Conservation (phyloP, 2,797 vertebrate species). For the Pipistrellus pipistrellus region DNA sequence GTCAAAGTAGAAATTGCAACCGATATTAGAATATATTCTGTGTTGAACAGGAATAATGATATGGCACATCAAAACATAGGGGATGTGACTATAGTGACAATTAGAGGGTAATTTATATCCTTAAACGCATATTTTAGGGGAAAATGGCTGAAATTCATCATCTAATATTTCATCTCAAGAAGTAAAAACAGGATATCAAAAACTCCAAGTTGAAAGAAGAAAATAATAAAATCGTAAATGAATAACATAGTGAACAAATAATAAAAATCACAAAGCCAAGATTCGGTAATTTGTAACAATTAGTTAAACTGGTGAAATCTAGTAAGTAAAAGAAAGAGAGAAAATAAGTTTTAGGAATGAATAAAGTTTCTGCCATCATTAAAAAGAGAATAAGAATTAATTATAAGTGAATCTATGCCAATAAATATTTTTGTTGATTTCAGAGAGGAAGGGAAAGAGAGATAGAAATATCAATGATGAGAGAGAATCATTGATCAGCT, state of each 20-base stretch:
- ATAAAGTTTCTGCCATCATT: background rate
- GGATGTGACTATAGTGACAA: background rate
- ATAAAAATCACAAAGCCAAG: constrained; percentile 18
- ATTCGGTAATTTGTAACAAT: background rate
- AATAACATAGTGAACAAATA: constrained; percentile 23
- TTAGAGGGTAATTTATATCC: background rate
- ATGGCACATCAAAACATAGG: background rate
- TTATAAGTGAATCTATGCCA: background rate
- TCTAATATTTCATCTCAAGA: constrained; percentile 43
- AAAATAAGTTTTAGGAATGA: constrained; percentile 17
- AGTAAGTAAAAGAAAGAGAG: background rate
- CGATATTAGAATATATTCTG: constrained; percentile 40
- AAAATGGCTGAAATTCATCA: constrained; percentile 16
- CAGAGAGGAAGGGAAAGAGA: no score
- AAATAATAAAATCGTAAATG: constrained; percentile 28
- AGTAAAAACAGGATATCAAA: constrained; percentile 8
- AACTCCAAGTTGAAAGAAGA: background rate
- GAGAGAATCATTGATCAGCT: no score
- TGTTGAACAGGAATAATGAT: background rate
- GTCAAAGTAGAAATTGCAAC: constrained; percentile 14
- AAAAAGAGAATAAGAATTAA: constrained; percentile 37
- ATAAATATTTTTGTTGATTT: background rate
- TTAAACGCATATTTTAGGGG: background rate
- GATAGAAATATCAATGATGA: no score
- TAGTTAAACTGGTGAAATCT: background rate